Conservation (phyloP, 2,797 vertebrate genomes). For the Perodicticus potto region DNA sequence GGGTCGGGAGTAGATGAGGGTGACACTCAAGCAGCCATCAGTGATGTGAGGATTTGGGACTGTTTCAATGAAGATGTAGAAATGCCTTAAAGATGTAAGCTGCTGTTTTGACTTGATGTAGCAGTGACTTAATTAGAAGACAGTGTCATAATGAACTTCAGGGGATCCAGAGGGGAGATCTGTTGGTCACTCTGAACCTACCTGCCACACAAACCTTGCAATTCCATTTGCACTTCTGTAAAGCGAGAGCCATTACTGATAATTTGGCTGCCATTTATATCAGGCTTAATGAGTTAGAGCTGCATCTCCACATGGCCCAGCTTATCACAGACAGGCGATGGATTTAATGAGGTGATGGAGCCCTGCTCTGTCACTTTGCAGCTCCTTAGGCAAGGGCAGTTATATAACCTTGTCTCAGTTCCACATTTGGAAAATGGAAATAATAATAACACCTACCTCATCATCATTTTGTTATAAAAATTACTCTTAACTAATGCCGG, state of each 20-base stretch:
- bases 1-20: not conserved
- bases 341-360: not conserved
- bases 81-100: constrained; percentile 36
- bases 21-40: not conserved
- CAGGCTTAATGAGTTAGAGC: constrained; percentile 46
- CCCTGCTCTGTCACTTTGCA: not conserved
- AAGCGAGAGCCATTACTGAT: constrained; percentile 37
- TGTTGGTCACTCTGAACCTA: not conserved
- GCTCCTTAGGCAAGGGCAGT: not conserved
- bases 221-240: not conserved
- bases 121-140: constrained; percentile 59
- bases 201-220: not conserved
- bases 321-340: not conserved
- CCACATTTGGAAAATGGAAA: constrained; percentile 40
- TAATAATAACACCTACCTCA: not conserved
- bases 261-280: constrained; percentile 22
- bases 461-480: constrained; percentile 30
- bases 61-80: constrained; percentile 56
- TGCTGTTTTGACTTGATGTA: constrained; percentile 26
- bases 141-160: not conserved
- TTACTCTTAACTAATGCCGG: not conserved
- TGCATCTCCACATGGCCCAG: not conserved
- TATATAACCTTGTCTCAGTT: not conserved
- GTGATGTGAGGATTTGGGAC: not conserved
- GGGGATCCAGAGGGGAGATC: not conserved